phyloP scores from a whole-genome alignment of 2,888 invertebrate species.

The Drosophila anomelani region DNA sequence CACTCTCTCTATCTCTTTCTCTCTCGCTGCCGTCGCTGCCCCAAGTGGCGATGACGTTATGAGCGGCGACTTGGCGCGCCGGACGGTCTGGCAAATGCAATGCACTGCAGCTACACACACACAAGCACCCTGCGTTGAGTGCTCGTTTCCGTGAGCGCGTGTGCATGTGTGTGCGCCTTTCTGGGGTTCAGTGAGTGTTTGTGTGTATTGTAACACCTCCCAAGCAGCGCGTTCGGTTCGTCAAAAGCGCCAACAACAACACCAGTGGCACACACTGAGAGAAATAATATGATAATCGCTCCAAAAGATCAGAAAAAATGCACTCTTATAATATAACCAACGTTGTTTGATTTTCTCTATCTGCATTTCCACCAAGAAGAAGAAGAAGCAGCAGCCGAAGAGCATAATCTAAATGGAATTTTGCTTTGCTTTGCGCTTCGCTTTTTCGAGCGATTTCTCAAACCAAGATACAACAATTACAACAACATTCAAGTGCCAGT shows the following conservation, averaged over 20 bases:
- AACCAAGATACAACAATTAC: constrained; percentile 43
- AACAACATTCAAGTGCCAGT: constrained; percentile 49
- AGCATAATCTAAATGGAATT: constrained; percentile 76
- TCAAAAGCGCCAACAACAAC: constrained; percentile 63
- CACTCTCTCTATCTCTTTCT: neutral
- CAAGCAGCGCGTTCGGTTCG: constrained; percentile 59
- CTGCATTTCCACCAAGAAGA: constrained; percentile 20
- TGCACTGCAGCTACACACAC: constrained; percentile 39
- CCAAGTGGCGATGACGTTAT: constrained; percentile 30
- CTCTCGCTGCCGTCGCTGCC: neutral
- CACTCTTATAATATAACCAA: neutral
- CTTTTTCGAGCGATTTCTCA: constrained; percentile 64
- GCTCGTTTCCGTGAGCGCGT: constrained; percentile 7
- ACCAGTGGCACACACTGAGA: constrained; percentile 6
- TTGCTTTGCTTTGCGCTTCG: constrained; percentile 66
- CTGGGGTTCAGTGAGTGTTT: constrained; percentile 48
- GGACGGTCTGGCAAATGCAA: constrained; percentile 71
- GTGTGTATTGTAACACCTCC: constrained; percentile 74
- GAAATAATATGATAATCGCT: neutral
- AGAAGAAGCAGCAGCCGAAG: constrained; percentile 19
- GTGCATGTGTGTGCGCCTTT: constrained; percentile 21
- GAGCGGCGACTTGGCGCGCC: constrained; percentile 55
- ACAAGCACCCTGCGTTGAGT: constrained; percentile 23
- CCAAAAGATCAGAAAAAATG: neutral
- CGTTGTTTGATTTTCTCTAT: neutral